Evolutionary conservation across 2,113 vertebrate genomes (phyloP), one percentile per base, ranked within the genome.

Genomic region (Hippocampus mohnikei): DNA sequence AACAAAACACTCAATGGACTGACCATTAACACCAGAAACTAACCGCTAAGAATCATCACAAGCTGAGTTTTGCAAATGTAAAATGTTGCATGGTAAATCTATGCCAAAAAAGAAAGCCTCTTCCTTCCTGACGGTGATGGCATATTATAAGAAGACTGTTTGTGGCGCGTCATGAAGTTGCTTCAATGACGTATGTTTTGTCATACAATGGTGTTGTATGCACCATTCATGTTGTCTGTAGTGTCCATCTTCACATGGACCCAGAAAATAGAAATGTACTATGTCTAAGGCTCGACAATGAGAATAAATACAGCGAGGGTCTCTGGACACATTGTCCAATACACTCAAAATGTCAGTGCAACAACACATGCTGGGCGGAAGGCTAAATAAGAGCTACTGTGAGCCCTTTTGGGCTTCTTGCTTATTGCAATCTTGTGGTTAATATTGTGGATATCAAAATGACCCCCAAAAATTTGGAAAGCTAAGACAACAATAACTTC

Each of bases 371-470:
- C 68, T 86, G 86, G 80, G 81, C 76, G 85, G 84, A 79, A 88
- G 81, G 81, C 84, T 87, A 80, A 84, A 83, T 86, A 88, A 85
- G 84, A 89, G 85, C 83, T 88, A 85, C 83, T 83, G 87, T 7
- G 76, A 84, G 85, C 80, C 82, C 82, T 86, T 83, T 77, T 72
- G 86, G 86, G 86, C 86, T 81, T 53, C 44, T 89, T 86, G 55
- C 85, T 90, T 92, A 91, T 92, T 93, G 91, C 90, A 79, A 87
- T 88, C 67, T 78, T 81, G 69, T 88, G 82, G 81, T 80, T 84
- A 87, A 88, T 87, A 85, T 84, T 78, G 66, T 86, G 80, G 88
- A 89, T 89, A 91, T 70, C 69, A 79, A 78, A 79, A 62, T 15
- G 52, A 82, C 75, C 65, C 33, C 42, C 71, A 60, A 70, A 89